phyloP scores from a whole-genome alignment of 2,113 vertebrate genomes.

The Coryphaenoides rupestris region DNA sequence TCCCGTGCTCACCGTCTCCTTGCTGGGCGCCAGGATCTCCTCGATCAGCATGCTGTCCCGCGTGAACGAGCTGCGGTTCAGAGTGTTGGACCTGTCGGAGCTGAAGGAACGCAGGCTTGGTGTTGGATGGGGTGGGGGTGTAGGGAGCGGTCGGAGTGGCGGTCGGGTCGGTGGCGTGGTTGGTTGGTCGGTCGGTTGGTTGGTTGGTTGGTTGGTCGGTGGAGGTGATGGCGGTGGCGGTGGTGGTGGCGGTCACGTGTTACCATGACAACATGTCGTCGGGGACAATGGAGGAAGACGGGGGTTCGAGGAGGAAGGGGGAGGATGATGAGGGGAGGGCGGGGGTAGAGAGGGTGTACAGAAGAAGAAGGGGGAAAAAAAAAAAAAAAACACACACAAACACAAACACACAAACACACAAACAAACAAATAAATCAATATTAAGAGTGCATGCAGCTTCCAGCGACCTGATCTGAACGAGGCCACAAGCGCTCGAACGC shows the following conservation, averaged over 20 bases:
- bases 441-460: slow-evolving; percentile 96
- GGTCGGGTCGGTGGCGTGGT: no score
- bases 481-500: no score
- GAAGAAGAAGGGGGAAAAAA: neutral
- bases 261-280: no score
- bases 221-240: no score
- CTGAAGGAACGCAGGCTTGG: slow-evolving; percentile 99
- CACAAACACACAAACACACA: slow-evolving; percentile 60
- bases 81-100: slow-evolving; percentile 99
- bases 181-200: no score
- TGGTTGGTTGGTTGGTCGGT: no score
- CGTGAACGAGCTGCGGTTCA: slow-evolving; percentile 95
- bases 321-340: slow-evolving; percentile 50
- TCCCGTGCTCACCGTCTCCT: slow-evolving; percentile 86
- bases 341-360: slow-evolving; percentile 78
- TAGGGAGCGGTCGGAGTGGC: neutral
- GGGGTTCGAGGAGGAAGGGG: slow-evolving; percentile 23
- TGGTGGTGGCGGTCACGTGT: no score
- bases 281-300: no score
- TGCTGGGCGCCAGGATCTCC: slow-evolving; percentile 88
- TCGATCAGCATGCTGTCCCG: slow-evolving; percentile 99
- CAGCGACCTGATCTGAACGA: slow-evolving; percentile 75
- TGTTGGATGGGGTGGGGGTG: slow-evolving; percentile 60
- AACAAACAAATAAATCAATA: slow-evolving; percentile 56
- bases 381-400: slow-evolving; percentile 43